These are phyloP conservation scores for Sarcoramphus papa DNA, from an alignment of 2,797 vertebrate species.

Conservation along the genomic window DNA sequence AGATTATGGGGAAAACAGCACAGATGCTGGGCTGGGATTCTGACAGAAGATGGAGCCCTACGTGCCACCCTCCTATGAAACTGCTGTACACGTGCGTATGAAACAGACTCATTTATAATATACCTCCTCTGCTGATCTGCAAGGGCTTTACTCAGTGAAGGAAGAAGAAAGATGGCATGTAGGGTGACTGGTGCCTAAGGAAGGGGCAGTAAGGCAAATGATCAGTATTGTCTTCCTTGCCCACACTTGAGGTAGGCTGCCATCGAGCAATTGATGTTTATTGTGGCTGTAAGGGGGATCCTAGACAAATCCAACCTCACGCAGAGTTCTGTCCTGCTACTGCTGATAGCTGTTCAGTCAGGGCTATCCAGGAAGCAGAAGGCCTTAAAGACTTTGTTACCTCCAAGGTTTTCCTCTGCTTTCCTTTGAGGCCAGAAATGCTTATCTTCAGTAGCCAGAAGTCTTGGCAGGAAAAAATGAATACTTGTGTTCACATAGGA, in stretches of 20 bases:
- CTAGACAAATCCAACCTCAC: background rate
- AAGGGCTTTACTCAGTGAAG: background rate
- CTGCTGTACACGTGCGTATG: rapidly evolving
- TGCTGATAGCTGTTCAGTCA: background rate
- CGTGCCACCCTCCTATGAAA: background rate
- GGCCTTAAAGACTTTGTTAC: background rate
- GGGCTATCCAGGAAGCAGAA: background rate
- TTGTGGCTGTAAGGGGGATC: background rate
- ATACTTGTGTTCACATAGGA: background rate
- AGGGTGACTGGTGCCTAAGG: background rate
- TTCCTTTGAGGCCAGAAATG: background rate
- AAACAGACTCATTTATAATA: background rate
- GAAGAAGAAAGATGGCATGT: background rate
- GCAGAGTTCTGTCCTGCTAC: background rate
- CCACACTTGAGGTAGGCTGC: background rate
- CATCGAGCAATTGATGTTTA: rapidly evolving
- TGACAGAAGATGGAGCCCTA: background rate
- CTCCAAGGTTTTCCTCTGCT: background rate
- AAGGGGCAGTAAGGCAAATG: background rate
- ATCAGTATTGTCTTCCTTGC: background rate
- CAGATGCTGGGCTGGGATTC: background rate
- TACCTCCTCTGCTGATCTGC: background rate
- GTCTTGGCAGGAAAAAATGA: background rate
- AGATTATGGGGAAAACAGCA: background rate
- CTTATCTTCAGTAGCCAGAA: background rate